Base-by-base conservation (phyloP, 2,797 vertebrate genomes). In the Molothrus ater region DNA sequence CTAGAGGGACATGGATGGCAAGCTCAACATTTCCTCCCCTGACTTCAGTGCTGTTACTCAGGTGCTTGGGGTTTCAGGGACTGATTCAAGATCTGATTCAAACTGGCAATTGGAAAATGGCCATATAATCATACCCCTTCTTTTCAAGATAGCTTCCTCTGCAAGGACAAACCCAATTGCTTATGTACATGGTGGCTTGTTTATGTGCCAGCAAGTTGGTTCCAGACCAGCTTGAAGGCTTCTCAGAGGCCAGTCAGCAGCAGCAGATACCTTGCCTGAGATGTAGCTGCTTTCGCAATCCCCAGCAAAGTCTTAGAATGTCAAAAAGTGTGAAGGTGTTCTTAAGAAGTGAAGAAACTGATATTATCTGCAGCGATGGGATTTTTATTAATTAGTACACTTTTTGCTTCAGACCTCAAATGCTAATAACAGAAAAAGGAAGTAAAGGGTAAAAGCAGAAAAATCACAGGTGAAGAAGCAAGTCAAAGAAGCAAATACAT, bases 401-500 rank as follows among this genome's bases (percentile, higher is more conserved):
- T 24, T 47, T 86, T 86, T 92, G 19, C 60, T 91, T 75, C 60
- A 68, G 65, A 87, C 61, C 40, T 72, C 66, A 79, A 66, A 61
- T 4, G 4, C 47, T 92, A 34, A 45, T 79, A 69, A 65, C 16
- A 83, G 69, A 90, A 82, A 18, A 83, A 85, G 31, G 7, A 69
- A 85, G 15, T 43, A 68, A 70, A 80, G 31, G 2, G 25, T 81
- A 75, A 92, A 91, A 86, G 47, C 43, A 81, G 73, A 84, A 92
- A 92, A 92, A 54, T 59, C n/a, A 66, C 59, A 88, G n/a, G 21
- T 79, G 90, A 73, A 79, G 88, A 84, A 65, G 50, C 17, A 93
- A 93, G 90, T 84, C 51, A 88, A 81, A 85, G 57, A 60, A 71
- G 4, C 5, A 88, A 90, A 72, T 53, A 48, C 13, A 51, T 76